Evolutionary conservation across 1,140 invertebrate genomes (phyloP).

Genomic region (Gerris buenoi): DNA sequence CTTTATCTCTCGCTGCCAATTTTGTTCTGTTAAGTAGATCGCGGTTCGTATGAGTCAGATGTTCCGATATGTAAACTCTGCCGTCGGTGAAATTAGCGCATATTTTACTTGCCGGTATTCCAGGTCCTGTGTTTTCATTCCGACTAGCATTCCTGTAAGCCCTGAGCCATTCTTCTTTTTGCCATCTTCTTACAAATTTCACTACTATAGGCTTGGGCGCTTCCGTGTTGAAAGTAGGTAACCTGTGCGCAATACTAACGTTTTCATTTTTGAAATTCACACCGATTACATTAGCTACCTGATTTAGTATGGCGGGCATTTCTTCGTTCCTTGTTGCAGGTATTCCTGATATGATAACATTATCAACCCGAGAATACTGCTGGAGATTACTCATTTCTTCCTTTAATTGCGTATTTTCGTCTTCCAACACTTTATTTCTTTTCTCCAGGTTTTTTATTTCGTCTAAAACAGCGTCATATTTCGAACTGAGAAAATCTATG

Average conservation of each 20-base stretch:
- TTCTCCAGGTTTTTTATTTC: background rate
- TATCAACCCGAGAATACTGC: background rate
- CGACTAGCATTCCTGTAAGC: background rate
- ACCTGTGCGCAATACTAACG: background rate
- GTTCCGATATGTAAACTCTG: background rate
- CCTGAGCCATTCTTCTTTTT: background rate
- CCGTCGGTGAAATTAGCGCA: background rate
- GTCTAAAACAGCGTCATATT: background rate
- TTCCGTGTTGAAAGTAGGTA: background rate
- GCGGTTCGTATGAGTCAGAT: background rate
- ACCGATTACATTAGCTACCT: background rate
- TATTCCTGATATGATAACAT: background rate
- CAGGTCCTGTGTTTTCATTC: background rate
- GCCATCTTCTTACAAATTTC: background rate
- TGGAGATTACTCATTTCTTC: background rate
- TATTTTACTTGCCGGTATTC: background rate
- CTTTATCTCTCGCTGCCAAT: background rate
- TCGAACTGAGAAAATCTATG: background rate
- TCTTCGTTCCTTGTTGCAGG: background rate
- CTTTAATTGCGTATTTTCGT: background rate
- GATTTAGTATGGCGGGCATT: background rate
- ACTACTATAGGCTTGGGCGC: background rate
- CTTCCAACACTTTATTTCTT: too few species aligned
- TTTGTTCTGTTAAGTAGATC: background rate
- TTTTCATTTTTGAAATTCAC: background rate